Evolutionary conservation across 1,140 invertebrate species (phyloP), one percentile per base, ranked within the genome.

Genomic region (Pogonomyrmex californicus): DNA sequence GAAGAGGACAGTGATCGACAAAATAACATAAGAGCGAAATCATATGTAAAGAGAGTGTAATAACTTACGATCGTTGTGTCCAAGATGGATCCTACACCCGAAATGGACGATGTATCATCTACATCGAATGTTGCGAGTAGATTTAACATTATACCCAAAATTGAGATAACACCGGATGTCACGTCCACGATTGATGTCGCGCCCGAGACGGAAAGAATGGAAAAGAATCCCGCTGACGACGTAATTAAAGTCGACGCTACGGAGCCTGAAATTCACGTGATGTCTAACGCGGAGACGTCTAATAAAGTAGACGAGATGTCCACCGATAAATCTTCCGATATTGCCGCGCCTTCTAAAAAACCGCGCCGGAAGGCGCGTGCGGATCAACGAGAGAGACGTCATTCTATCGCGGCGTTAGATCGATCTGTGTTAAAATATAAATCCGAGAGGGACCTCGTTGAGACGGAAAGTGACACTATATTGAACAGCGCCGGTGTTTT

Each of bases 381-480:
- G 30, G 30, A 73, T 23, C 66, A 14, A 44, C 79, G 6, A 76
- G 56, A 70, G 54, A 60, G 30, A 75, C 10, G 23, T 76, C 85
- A 17, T 70, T 75, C 30, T 54, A 41, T 73, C 41, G 30, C 33
- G 41, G 4, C 1, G 41, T 36, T 36, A 56, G 36, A 86, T 62
- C n/a, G 66, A 2, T 51, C 75, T 1, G 23, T 23, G 2, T 88
- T 73, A 30, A 65, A 51, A 33, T 63, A 73, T 0, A 83, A 63
- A 10, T 2, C 6, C 5, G 83, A 83, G 1, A 66, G 51, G 9
- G 49, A 71, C n/a, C 1, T 54, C 0, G 1, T 30, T 1, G 63
- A 47, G 6, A 56, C 9, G 14, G 51, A 85, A 0, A 33, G 5
- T 7, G 41, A 44, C 4, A 14, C 12, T 0, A 23, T 41, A 0